A percentile compares a stretch with the other conserved stretches of the same genome.
phyloP scores from a whole-genome alignment of 2,888 invertebrate species.

The Sepiola atlantica region DNA sequence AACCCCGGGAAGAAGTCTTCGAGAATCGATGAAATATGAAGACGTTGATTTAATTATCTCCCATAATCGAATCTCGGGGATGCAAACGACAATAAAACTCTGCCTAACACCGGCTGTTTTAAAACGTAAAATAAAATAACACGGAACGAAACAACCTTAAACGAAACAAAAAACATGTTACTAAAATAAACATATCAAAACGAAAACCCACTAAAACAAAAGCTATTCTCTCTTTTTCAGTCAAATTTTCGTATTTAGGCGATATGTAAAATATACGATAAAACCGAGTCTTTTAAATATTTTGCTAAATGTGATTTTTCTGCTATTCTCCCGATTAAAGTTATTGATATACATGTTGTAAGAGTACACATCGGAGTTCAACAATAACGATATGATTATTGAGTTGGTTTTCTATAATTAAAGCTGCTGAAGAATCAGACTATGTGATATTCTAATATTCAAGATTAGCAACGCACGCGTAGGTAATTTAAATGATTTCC shows the following conservation, averaged over 20 bases:
- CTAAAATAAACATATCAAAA: no score
- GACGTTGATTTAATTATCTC: background rate
- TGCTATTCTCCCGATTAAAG: background rate
- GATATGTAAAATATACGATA: background rate
- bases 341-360: background rate
- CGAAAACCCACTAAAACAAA: background rate
- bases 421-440: no score
- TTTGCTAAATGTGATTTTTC: background rate
- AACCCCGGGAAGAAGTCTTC: background rate
- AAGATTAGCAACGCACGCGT: no score
- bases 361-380: background rate
- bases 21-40: background rate
- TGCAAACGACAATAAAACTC: background rate
- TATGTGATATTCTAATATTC: no score
- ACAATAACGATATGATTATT: background rate
- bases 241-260: background rate
- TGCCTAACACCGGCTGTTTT: background rate
- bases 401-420: background rate
- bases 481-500: no score
- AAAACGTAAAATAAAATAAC: background rate
- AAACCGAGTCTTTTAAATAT: background rate
- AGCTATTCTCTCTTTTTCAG: background rate
- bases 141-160: no score
- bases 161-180: no score
- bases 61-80: background rate